phyloP scores from a whole-genome alignment of 2,113 vertebrate species.

The Pao palembangensis region DNA sequence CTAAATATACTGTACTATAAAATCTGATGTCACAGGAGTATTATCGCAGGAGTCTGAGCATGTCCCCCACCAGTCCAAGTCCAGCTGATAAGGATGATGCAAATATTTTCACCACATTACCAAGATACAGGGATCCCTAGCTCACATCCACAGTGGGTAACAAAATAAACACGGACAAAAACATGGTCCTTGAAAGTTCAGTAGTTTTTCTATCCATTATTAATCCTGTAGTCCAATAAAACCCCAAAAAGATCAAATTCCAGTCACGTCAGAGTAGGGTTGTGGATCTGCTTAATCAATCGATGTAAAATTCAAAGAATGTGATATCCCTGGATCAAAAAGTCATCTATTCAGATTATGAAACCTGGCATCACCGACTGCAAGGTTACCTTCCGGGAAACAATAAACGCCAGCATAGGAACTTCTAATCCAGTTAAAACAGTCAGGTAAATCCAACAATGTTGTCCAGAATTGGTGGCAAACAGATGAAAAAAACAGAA shows the following conservation, averaged over 20 bases:
- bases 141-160: conserved; percentile 2
- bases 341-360: conserved; percentile 33
- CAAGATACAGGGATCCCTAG: not conserved
- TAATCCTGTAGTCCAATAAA: conserved; percentile 23
- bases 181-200: conserved; percentile 5
- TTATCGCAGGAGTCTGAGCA: conserved; percentile 10
- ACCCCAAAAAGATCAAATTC: conserved; percentile 38
- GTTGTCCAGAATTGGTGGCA: conserved; percentile 22
- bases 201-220: conserved; percentile 24
- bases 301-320: conserved; percentile 36
- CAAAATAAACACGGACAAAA: not conserved
- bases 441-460: conserved; percentile 33
- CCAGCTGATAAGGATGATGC: conserved; percentile 18
- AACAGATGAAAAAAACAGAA: conserved; percentile 24
- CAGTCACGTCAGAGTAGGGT: conserved; percentile 5
- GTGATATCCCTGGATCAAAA: conserved; percentile 14
- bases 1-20: conserved; percentile 33
- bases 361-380: conserved; percentile 6
- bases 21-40: conserved; percentile 1
- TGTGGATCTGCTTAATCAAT: conserved; percentile 42
- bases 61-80: conserved; percentile 13
- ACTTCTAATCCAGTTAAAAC: no score
- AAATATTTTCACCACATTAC: conserved; percentile 19
- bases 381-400: no score
- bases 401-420: no score